phyloP scores from a whole-genome alignment of 2,888 invertebrate species.

The Polia nebulosa region DNA sequence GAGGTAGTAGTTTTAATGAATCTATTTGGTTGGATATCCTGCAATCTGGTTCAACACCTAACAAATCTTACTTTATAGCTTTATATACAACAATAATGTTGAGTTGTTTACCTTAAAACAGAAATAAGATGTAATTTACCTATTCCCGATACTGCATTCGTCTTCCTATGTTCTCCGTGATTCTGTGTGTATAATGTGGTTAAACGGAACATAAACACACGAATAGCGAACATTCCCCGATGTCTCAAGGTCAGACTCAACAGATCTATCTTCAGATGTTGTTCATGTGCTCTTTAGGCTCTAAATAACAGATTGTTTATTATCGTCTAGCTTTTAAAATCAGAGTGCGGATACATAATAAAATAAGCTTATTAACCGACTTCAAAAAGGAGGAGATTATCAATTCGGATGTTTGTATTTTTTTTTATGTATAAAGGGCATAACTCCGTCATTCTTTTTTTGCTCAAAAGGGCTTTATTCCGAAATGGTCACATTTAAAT shows the following conservation, averaged over 20 bases:
- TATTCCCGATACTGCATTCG: not conserved
- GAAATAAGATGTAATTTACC: not conserved
- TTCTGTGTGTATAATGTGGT: not conserved
- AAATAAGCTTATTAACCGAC: too few relatives aligned
- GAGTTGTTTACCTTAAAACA: not conserved
- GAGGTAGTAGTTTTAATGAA: not conserved
- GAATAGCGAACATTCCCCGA: constrained; percentile 35
- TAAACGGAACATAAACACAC: constrained; percentile 20
- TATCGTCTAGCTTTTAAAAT: not conserved
- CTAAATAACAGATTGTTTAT: constrained; percentile 16
- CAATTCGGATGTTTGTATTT: too few relatives aligned
- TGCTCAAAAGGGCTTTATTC: too few relatives aligned
- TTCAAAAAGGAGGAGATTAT: too few relatives aligned
- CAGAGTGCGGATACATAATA: not conserved
- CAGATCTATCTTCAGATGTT: constrained; percentile 11
- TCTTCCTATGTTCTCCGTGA: not conserved
- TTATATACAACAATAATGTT: too few relatives aligned
- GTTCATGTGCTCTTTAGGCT: constrained; percentile 1
- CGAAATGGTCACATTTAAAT: too few relatives aligned
- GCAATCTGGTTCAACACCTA: not conserved
- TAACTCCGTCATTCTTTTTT: too few relatives aligned
- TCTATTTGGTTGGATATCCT: not conserved
- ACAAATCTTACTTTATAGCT: not conserved
- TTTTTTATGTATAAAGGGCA: too few relatives aligned
- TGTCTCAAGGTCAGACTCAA: constrained; percentile 42